phyloP scores from a whole-genome alignment of 1,140 invertebrate species.

The Ericerus pela region DNA sequence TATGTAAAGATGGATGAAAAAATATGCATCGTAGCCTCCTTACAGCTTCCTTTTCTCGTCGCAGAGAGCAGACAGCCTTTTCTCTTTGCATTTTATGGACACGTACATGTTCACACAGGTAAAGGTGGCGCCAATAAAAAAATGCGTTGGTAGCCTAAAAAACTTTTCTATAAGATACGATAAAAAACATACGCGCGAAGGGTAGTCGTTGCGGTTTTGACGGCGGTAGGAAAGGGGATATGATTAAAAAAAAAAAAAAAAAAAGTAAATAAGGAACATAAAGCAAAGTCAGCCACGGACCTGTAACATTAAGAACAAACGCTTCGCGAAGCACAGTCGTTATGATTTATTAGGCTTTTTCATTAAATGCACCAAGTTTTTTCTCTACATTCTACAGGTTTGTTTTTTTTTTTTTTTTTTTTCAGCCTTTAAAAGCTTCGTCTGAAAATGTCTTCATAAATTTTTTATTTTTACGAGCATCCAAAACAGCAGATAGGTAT shows the following conservation, averaged over 20 bases:
- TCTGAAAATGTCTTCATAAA: too few species aligned
- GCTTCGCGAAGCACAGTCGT: neutral
- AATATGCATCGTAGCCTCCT: neutral
- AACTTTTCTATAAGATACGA: neutral
- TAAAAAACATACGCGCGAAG: slow-evolving; percentile 7
- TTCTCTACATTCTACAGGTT: too few species aligned
- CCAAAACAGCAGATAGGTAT: too few species aligned
- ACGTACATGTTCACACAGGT: too few species aligned
- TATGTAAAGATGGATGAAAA: slow-evolving; percentile 7
- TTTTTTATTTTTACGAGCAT: too few species aligned
- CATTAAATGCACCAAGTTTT: too few species aligned
- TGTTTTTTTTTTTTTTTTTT: too few species aligned
- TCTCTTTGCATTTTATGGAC: too few species aligned
- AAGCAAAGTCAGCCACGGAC: neutral
- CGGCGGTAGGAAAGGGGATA: too few species aligned
- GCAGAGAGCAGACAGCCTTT: too few species aligned
- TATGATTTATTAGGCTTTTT: slow-evolving; percentile 9
- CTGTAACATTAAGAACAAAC: neutral
- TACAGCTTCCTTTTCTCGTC: neutral
- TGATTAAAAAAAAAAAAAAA: neutral
- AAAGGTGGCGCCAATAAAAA: too few species aligned
- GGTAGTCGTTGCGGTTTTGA: neutral
- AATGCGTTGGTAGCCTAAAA: neutral
- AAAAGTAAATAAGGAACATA: neutral
- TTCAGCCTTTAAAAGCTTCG: too few species aligned